These are phyloP conservation scores for Nannoperca obscura DNA, from an alignment of 2,797 vertebrate species.

Conservation along the genomic window DNA sequence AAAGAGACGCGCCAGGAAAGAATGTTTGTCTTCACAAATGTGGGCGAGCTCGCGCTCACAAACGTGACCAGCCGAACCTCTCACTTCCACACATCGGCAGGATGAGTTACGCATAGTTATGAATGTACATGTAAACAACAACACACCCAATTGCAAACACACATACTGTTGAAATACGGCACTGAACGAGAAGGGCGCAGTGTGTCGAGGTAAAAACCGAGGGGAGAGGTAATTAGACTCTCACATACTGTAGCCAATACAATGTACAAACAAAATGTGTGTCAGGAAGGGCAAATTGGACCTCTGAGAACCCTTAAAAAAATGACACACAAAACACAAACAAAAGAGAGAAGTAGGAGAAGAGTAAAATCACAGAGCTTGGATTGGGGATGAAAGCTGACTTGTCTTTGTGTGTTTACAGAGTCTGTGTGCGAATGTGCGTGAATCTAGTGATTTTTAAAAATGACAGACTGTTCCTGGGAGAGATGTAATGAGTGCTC, in stretches of 20 bases:
- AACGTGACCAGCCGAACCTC: slow-evolving; percentile 1
- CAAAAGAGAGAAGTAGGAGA: not conserved
- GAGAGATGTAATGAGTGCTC: not conserved
- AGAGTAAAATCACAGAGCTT: not conserved
- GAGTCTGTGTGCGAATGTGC: not conserved
- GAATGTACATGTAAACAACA: not conserved
- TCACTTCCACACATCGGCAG: not conserved
- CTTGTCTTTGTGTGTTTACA: slow-evolving; percentile 9
- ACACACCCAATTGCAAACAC: not conserved
- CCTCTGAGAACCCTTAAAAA: slow-evolving; percentile 32
- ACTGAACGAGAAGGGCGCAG: slow-evolving; percentile 1
- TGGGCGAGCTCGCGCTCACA: slow-evolving; percentile 12
- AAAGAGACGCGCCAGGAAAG: slow-evolving; percentile 44
- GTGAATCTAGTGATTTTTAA: slow-evolving; percentile 1
- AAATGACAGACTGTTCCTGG: not conserved
- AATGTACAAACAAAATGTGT: slow-evolving; percentile 13
- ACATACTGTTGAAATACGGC: not conserved
- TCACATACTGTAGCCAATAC: slow-evolving; percentile 16
- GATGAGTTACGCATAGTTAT: not conserved
- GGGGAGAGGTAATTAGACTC: slow-evolving; percentile 39
- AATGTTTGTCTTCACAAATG: slow-evolving; percentile 52
- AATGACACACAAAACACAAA: slow-evolving; percentile 8
- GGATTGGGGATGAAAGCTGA: slow-evolving; percentile 2
- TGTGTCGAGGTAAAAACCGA: slow-evolving; percentile 20
- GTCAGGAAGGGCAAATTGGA: slow-evolving; percentile 44